Evolutionary conservation across 37 sponge, comb jelly and placozoan species (phyloP), one percentile per base, ranked within the genome.

Genomic region (Cliona cf. orientalis): DNA sequence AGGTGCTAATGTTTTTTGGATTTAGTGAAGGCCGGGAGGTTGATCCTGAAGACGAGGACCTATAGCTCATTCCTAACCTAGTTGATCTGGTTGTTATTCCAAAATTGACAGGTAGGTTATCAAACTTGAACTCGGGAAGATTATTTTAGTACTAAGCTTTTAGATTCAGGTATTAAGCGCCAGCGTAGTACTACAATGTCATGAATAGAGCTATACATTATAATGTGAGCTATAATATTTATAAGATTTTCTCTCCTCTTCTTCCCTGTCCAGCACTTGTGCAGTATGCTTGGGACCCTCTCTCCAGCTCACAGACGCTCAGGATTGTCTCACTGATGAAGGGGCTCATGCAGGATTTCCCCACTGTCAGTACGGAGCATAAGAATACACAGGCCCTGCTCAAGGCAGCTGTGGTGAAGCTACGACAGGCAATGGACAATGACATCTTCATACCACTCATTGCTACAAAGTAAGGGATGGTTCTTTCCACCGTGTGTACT

Each of bases 1-100:
- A 84, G 37, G 44, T 49, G 9, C 59, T 95, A 35, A 63, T 90
- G 66, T 88, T 88, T 64, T 95, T 80, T 91, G 95, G 83, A 22
- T 66, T 39, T 33, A 32, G 55, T 38, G 66, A 81, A 31, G 79
- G 81, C 32, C 55, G 33, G 35, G 80, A 81, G 32, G 55, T 42
- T 37, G 61, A 75, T 9, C 28, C 45, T 19, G 38, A 29, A 25
- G 96, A 92, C 59, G 82, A 80, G 32, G 96, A 95, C 64, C 45
- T 73, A 5, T 46, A 73, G 25, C 59, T 92, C 32, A 79, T 95
- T 26, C 90, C 93, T 12, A 66, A 75, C 9, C 33, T 92, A 3
- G 75, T 95, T 35, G 93, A 92, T 28, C 64, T 36, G 26, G 87
- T 80, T 6, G 57, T 86, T 0, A 5, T 95, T 3, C 76, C 93